phyloP scores from a whole-genome alignment of 1,140 invertebrate genomes.

The Bombus waltoni region DNA sequence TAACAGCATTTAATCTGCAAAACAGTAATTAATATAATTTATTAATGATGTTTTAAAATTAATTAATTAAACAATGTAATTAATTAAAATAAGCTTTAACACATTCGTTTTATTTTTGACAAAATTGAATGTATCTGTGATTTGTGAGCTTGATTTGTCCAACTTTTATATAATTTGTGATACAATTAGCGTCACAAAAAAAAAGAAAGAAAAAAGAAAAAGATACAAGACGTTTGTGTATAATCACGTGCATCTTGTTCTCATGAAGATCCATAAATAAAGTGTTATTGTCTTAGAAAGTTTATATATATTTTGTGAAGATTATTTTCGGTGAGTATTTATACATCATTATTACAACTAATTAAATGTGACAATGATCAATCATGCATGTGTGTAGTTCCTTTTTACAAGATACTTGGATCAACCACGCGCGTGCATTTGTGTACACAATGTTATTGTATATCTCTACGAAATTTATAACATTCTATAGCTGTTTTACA shows the following conservation, averaged over 20 bases:
- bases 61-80: neutral
- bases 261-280: conserved; percentile 35
- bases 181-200: conserved; percentile 7
- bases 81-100: conserved; percentile 10
- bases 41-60: conserved; percentile 9
- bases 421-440: conserved; percentile 27
- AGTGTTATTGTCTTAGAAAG: conserved; percentile 45
- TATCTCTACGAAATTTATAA: conserved; percentile 33
- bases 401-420: conserved; percentile 11
- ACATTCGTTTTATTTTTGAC: conserved; percentile 31
- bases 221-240: conserved; percentile 40
- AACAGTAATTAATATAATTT: neutral
- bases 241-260: conserved; percentile 44
- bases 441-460: conserved; percentile 25
- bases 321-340: conserved; percentile 46
- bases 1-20: conserved; percentile 5
- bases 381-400: conserved; percentile 38
- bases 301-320: conserved; percentile 43
- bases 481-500: conserved; percentile 25
- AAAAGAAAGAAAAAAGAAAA: conserved; percentile 7
- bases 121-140: conserved; percentile 45
- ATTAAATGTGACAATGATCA: conserved; percentile 33
- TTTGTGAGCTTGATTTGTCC: conserved; percentile 21
- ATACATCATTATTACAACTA: conserved; percentile 52
- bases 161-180: conserved; percentile 34